A percentile compares a stretch with the other conserved stretches of the same genome.
phyloP scores from a whole-genome alignment of 2,888 invertebrate genomes.

The Thereva unica region DNA sequence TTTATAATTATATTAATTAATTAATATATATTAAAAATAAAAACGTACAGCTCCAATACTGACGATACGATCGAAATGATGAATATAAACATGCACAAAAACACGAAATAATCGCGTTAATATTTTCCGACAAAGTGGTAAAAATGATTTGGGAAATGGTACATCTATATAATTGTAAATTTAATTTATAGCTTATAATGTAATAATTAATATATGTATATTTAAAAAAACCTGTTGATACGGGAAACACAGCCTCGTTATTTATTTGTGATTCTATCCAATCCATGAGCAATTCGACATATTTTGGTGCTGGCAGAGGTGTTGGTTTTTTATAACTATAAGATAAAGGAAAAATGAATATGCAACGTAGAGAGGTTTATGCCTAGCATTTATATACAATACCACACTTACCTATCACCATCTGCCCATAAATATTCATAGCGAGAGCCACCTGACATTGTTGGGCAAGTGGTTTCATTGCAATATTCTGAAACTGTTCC shows the following conservation, averaged over 20 bases:
- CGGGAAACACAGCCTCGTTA: slow-evolving; percentile 83
- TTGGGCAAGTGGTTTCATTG: slow-evolving; percentile 80
- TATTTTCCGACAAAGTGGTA: slow-evolving; percentile 80
- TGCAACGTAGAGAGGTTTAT: not conserved
- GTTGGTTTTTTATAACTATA: slow-evolving; percentile 74
- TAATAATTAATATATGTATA: not conserved
- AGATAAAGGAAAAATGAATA: slow-evolving; percentile 4
- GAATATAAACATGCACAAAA: slow-evolving; percentile 93
- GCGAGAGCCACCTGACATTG: slow-evolving; percentile 86
- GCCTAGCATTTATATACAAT: not conserved
- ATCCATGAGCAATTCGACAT: slow-evolving; percentile 83
- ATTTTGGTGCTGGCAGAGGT: slow-evolving; percentile 79
- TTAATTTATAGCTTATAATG: slow-evolving; percentile 10
- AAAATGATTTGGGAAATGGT: slow-evolving; percentile 85
- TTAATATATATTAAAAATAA: not conserved
- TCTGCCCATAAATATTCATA: slow-evolving; percentile 93
- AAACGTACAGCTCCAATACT: slow-evolving; percentile 81
- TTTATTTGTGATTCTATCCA: slow-evolving; percentile 92
- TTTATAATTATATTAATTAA: slow-evolving; percentile 26
- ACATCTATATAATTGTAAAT: slow-evolving; percentile 63
- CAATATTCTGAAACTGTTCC: slow-evolving; percentile 87
- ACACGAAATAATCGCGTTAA: slow-evolving; percentile 85
- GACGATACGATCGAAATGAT: slow-evolving; percentile 88
- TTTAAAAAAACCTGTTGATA: slow-evolving; percentile 64
- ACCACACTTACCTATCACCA: slow-evolving; percentile 63